Evolutionary conservation across 2,797 vertebrate genomes (phyloP).

Genomic region (Spondyliosoma cantharus): DNA sequence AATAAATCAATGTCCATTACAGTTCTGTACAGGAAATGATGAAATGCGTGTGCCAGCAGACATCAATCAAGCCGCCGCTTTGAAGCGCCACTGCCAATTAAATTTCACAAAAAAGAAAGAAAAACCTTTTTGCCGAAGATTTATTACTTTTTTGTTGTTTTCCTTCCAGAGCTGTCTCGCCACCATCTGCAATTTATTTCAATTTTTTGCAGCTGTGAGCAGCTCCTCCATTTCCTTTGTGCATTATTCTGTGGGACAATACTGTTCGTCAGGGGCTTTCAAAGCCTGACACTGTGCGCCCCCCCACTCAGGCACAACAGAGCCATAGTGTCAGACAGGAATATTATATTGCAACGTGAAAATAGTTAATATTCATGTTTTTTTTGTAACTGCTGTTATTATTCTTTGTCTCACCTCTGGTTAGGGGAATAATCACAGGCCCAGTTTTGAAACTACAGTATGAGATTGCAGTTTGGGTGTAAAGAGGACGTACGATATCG

Average conservation of each 20-base stretch:
- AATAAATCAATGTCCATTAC: slow-evolving; percentile 6
- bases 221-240: slow-evolving; percentile 29
- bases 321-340: not conserved
- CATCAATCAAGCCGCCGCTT: slow-evolving; percentile 22
- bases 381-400: not conserved
- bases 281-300: not conserved
- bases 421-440: not conserved
- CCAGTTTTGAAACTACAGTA: not conserved
- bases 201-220: slow-evolving; percentile 51
- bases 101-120: slow-evolving; percentile 9
- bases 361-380: not conserved
- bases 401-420: not conserved
- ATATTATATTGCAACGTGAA: not conserved
- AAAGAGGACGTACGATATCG: slow-evolving; percentile 4
- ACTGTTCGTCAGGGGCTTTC: slow-evolving; percentile 15
- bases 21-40: slow-evolving; percentile 35
- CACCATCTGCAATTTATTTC: slow-evolving; percentile 35
- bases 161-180: slow-evolving; percentile 38
- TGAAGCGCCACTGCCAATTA: slow-evolving; percentile 13
- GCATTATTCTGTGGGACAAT: slow-evolving; percentile 14
- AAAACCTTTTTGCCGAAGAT: slow-evolving; percentile 22
- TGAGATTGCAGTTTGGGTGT: not conserved
- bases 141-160: slow-evolving; percentile 48
- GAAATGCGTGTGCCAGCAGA: not conserved
- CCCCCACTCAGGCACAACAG: not conserved